Conservation (phyloP, 2,797 vertebrate species). For the Octomys mimax region DNA sequence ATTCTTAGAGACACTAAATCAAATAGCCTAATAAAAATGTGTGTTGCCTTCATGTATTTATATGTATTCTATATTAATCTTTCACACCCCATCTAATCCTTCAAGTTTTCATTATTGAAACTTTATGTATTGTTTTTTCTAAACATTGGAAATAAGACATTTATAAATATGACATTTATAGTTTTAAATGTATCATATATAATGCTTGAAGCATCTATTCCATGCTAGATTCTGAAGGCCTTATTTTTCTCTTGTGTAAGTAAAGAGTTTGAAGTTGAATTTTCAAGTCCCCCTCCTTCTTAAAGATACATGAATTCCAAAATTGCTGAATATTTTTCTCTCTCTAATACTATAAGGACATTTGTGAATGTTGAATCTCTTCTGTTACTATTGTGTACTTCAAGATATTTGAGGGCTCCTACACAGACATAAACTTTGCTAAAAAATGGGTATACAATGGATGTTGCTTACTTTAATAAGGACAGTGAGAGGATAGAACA, state of each 20-base stretch:
- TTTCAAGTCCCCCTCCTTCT: slow-evolving; percentile 5
- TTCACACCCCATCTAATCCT: not conserved
- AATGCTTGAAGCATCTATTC: not conserved
- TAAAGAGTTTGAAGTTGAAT: not conserved
- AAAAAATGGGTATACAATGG: slow-evolving; percentile 20
- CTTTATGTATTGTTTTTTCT: slow-evolving; percentile 4
- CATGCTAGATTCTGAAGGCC: not conserved
- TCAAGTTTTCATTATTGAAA: slow-evolving; percentile 22
- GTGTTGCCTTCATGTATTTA: not conserved
- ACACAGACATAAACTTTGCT: not conserved
- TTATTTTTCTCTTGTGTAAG: slow-evolving; percentile 44
- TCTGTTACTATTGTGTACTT: slow-evolving; percentile 25
- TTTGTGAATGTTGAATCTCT: slow-evolving; percentile 27
- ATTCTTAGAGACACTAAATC: slow-evolving; percentile 13
- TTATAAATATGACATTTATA: not conserved
- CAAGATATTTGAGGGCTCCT: not conserved
- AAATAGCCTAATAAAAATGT: slow-evolving; percentile 42
- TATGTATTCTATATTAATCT: not conserved
- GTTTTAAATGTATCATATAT: not conserved
- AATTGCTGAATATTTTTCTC: not conserved
- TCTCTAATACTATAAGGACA: not conserved
- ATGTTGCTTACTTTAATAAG: not conserved
- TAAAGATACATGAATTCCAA: slow-evolving; percentile 19
- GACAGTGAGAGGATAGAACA: not conserved
- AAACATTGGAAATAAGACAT: slow-evolving; percentile 7